Conservation (phyloP, 1,140 invertebrate genomes). For the Bemisia tabaci region DNA sequence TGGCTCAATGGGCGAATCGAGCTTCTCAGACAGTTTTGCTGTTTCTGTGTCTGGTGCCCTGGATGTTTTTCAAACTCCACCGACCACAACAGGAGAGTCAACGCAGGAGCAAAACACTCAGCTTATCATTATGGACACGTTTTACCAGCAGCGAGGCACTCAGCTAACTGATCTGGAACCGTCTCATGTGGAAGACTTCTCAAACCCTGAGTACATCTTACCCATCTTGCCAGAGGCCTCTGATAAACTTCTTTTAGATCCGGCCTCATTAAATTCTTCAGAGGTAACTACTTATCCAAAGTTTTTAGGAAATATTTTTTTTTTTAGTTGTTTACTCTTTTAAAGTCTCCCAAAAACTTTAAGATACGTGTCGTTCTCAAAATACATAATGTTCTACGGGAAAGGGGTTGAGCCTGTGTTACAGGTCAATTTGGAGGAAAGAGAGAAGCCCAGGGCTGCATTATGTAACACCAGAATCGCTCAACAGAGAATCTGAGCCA, state of each 20-base stretch:
- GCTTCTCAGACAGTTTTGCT: not conserved
- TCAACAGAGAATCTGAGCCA: too few relatives aligned
- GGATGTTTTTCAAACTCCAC: not conserved
- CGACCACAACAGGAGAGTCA: not conserved
- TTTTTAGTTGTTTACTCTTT: too few relatives aligned
- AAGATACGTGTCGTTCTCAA: too few relatives aligned
- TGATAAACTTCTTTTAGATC: not conserved
- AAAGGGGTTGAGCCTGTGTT: too few relatives aligned
- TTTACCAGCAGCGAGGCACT: not conserved
- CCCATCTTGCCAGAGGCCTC: not conserved
- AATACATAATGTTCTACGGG: too few relatives aligned
- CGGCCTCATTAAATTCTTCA: not conserved
- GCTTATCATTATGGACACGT: not conserved
- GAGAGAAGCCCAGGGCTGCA: too few relatives aligned
- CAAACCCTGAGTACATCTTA: not conserved
- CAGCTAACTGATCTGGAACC: not conserved
- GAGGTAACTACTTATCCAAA: too few relatives aligned
- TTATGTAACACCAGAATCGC: too few relatives aligned
- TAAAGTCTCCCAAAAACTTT: too few relatives aligned
- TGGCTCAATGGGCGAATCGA: too few relatives aligned
- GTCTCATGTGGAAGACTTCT: not conserved
- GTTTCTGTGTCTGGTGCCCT: not conserved
- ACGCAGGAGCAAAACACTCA: not conserved
- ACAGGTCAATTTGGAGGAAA: too few relatives aligned
- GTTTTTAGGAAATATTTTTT: too few relatives aligned